Base-by-base conservation (phyloP, 2,113 vertebrate species). In the Symphodus melops region DNA sequence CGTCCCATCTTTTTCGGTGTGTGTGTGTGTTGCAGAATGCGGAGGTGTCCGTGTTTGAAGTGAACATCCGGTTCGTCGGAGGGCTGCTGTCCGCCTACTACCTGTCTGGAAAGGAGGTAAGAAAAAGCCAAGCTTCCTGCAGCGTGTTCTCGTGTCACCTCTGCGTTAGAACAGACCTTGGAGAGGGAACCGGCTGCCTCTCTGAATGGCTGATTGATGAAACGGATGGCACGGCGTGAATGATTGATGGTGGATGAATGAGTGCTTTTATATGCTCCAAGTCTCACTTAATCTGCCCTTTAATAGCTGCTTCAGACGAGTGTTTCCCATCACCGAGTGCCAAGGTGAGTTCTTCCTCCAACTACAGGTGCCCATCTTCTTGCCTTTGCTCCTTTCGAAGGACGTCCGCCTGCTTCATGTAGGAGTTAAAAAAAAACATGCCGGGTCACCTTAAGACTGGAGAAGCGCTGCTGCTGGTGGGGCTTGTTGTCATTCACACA, bases 41-140 rank as follows among this genome's bases (percentile, higher is more conserved):
- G 28, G 98, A 99, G 84, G 95, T 99, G 82, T 99, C 98, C 0
- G 96, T 99, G 79, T 99, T 99, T 87, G 98, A 99, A 95, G 98
- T 99, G 79, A 99, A 99, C 87, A 99, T 99, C 78, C 96, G 98
- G 58, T 99, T 99, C 72, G 97, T 99, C 0, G 98, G 98, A 79
- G 98, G 98, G 75, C 94, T 99, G 0, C 96, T 99, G 75, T 98
- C 98, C 21, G 98, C 98, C 20, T 99, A 98, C 90, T 99, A 99
- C 89, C 95, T 99, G 85, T 98, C 97, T 64, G 98, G 98, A 77
- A 97, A 99, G 94, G 97, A 99, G 96, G 98, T 99, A 96, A 93
- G 96, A 1, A 56, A 1, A 1, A 9, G 23, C 4, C 9, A 58
- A 51, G 41, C 48, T 44, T 44, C 21, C 10, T 68, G 17, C 8